Base-by-base conservation (phyloP, 2,797 vertebrate genomes). In the Tragopan temminckii region DNA sequence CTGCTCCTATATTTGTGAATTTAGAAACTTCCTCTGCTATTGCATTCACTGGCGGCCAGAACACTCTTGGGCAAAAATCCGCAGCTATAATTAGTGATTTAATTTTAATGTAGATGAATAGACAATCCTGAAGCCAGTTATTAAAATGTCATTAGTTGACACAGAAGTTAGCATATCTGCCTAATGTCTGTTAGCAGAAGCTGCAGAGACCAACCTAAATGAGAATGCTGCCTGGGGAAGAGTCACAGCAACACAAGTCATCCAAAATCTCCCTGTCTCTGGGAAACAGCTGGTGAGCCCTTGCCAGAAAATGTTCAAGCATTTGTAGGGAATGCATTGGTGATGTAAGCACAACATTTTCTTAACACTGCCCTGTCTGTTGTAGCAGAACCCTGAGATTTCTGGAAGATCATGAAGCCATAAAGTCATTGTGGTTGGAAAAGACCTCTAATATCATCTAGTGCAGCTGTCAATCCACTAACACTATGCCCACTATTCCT, bases 61-160 rank as follows among this genome's bases (percentile, higher is more conserved):
- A 90, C 45, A 78, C 86, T 94, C 94, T 62, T 94, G 89, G 92
- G 90, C 81, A 95, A 94, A 94, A 94, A 91, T 89, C 75, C 66
- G 42, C 72, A 64, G 88, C 86, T 94, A 85, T 96, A 95, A 96
- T 96, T 95, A 95, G 79, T 85, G 90, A 89, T 91, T 95, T 94
- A 89, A 95, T 97, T 96, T 95, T 92, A 88, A 93, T 88, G 85
- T 45, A 93, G 89, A 91, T 95, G 95, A 96, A 94, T 93, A 96
- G 94, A 93, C 89, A 95, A 70, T 95, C 81, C 87, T 76, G 93
- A 92, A 96, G 81, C 95, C 87, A 89, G 91, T 91, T 95, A 96
- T 95, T 95, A 95, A 93, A 92, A 95, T 94, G 90, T 91, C 92
- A 84, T 96, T 92, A 90, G 55, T 76, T 94, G 92, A 93, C 90